Base-by-base conservation (phyloP, 2,888 invertebrate genomes). In the Alsophila aescularia region DNA sequence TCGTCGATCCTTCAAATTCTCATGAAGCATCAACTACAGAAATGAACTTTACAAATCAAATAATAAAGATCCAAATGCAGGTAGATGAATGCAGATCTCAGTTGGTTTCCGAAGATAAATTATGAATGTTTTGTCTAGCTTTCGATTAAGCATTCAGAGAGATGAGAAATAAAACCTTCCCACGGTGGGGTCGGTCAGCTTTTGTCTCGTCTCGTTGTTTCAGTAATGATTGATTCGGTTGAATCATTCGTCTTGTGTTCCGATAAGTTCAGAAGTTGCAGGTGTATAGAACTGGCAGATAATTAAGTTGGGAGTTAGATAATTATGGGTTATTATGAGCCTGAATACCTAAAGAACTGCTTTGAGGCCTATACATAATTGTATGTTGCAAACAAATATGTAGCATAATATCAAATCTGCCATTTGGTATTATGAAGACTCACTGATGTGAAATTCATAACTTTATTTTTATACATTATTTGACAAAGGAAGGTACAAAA, bases 51-150 rank as follows among this genome's bases (percentile, higher is more conserved):
- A 24, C 2, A 24, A 2, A 24, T 8, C 7, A 24, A 8, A 24
- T 8, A 24, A 24, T 29, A 29, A 29, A 29, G 29, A 10, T 21
- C 8, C 10, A 29, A 29, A 29, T 12, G n/a, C 9, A 32, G 24
- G 14, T 32, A 10, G 0, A 21, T 21, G 34, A 15, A 15, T 5
- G 52, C 34, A 52, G 12, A 24, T 2, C 8, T 18, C 34, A 18
- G 2, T 35, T 40, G 32, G 52, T 35, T 9, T n/a, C 9, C 8
- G 42, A 52, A 55, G 63, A 73, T 69, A 70, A 73, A 73, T 73
- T 72, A 67, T 64, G 60, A 62, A 66, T 69, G 75, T 70, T 73
- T 69, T 72, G 70, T 62, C 36, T 53, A 49, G 31, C 52, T 60
- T 49, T 53, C 60, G 52, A 50, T 60, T 34, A 32, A 44, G 41